These are phyloP conservation scores for Caiman crocodilus DNA, from an alignment of 2,797 vertebrate species.

Conservation along the genomic window DNA sequence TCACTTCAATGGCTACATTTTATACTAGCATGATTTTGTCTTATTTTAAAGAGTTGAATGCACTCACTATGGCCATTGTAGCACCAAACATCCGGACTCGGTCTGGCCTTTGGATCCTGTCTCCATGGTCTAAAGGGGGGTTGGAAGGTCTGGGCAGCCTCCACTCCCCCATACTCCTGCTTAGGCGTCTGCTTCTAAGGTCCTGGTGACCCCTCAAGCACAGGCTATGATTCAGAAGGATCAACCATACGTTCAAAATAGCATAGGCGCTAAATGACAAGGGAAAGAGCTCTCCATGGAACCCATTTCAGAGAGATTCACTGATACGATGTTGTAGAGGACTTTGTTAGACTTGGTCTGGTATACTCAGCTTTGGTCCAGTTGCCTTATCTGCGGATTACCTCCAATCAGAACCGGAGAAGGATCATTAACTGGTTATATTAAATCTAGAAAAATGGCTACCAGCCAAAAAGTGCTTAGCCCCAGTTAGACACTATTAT, in stretches of 20 bases:
- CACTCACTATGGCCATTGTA: not conserved
- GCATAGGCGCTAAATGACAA: not conserved
- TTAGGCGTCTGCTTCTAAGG: too few species aligned
- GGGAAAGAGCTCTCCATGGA: not conserved
- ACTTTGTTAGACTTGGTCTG: not conserved
- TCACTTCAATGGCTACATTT: accelerated
- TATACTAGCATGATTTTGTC: not conserved
- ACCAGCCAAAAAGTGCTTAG: not conserved
- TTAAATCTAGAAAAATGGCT: not conserved
- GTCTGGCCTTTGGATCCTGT: too few species aligned
- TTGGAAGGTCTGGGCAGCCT: too few species aligned
- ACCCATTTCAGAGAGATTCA: accelerated
- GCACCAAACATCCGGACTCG: too few species aligned
- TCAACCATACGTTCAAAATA: not conserved
- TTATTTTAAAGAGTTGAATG: not conserved
- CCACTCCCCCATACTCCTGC: too few species aligned
- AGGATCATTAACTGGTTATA: not conserved
- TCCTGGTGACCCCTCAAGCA: too few species aligned
- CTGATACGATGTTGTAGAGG: not conserved
- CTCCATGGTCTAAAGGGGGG: too few species aligned
- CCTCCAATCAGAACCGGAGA: not conserved
- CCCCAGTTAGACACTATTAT: not conserved
- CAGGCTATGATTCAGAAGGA: too few species aligned
- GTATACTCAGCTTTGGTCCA: not conserved
- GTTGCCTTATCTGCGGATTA: not conserved